These are phyloP conservation scores for Latrodectus elegans DNA, from an alignment of 2,888 invertebrate species.

Conservation along the genomic window DNA sequence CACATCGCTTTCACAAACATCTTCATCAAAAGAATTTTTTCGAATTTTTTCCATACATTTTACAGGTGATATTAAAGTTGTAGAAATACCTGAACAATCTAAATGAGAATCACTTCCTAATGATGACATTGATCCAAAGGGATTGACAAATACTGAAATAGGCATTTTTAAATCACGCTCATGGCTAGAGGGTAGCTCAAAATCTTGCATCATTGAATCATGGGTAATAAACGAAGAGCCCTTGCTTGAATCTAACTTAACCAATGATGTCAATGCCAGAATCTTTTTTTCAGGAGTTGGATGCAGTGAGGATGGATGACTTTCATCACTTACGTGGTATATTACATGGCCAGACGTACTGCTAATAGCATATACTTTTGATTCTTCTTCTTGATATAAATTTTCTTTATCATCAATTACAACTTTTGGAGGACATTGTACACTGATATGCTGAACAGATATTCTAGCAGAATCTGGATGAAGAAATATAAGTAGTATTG, in stretches of 20 bases:
- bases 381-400: constrained; percentile 73
- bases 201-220: constrained; percentile 74
- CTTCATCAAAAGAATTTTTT: constrained; percentile 69
- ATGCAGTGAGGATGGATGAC: constrained; percentile 66
- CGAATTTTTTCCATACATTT: constrained; percentile 54
- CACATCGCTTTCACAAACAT: constrained; percentile 39
- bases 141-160: constrained; percentile 82
- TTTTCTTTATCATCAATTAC: constrained; percentile 71
- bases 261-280: constrained; percentile 78
- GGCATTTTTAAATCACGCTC: constrained; percentile 75
- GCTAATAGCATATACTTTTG: constrained; percentile 86
- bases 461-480: constrained; percentile 87
- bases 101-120: constrained; percentile 73
- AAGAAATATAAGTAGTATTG: constrained; percentile 84
- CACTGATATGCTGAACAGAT: constrained; percentile 82
- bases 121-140: constrained; percentile 77
- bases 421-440: constrained; percentile 72
- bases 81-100: constrained; percentile 70
- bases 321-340: constrained; percentile 75
- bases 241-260: constrained; percentile 75
- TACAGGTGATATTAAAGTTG: constrained; percentile 67
- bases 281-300: constrained; percentile 76
- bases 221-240: constrained; percentile 75
- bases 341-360: constrained; percentile 86
- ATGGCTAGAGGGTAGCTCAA: constrained; percentile 77